These are phyloP conservation scores for Cerastoderma edule DNA, from an alignment of 2,888 invertebrate genomes.

Conservation along the genomic window DNA sequence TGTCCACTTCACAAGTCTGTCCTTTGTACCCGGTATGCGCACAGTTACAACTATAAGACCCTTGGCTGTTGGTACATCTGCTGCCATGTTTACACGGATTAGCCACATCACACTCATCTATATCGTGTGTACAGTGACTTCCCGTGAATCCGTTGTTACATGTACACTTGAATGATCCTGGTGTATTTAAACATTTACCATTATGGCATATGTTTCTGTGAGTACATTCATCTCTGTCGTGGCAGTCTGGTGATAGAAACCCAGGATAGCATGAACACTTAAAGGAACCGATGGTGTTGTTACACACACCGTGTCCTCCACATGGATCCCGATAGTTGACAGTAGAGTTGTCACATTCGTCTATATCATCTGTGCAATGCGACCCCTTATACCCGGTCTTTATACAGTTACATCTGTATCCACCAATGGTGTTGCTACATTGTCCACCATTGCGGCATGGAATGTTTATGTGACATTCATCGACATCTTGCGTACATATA, in stretches of 20 bases:
- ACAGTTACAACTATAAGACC: not conserved
- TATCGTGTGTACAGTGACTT: slow-evolving; percentile 39
- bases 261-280: slow-evolving; percentile 30
- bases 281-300: not conserved
- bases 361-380: slow-evolving; percentile 7
- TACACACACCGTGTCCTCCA: not conserved
- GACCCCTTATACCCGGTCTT: slow-evolving; percentile 6
- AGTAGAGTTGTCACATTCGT: slow-evolving; percentile 32
- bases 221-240: slow-evolving; percentile 24
- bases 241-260: slow-evolving; percentile 24
- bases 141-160: slow-evolving; percentile 47
- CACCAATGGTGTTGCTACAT: slow-evolving; percentile 9
- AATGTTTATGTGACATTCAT: too few species aligned
- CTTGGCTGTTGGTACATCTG: not conserved
- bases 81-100: slow-evolving; percentile 10
- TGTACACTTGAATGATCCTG: slow-evolving; percentile 11
- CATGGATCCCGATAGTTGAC: slow-evolving; percentile 20
- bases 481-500: slow-evolving; percentile 53
- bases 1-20: slow-evolving; percentile 26
- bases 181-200: slow-evolving; percentile 23
- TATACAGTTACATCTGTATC: slow-evolving; percentile 9
- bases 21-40: slow-evolving; percentile 29
- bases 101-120: slow-evolving; percentile 41
- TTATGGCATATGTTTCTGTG: not conserved
- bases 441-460: slow-evolving; percentile 10